Base-by-base conservation (phyloP, 2,797 vertebrate genomes). In the Micropoecilia bifurca region DNA sequence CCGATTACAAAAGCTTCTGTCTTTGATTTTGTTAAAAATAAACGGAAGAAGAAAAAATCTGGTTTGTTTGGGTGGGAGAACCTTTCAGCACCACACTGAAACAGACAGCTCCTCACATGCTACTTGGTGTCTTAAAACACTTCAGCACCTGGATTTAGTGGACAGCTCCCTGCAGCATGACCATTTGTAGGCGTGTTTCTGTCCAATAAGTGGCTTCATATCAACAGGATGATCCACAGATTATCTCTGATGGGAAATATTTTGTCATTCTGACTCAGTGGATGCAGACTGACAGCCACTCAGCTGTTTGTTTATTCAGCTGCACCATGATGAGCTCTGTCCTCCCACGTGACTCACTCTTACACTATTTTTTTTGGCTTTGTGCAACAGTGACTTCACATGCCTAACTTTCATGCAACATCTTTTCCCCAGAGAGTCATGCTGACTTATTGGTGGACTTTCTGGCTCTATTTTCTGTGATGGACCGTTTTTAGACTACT, bases 1-100 rank as follows among this genome's bases (percentile, higher is more conserved):
- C 4, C 45, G 72, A 82, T 3, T 18, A 4, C 12, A 45, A 47
- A 30, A 25, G 3, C 33, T 45, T 43, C 8, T 28, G 13, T 30
- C 12, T 43, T 71, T 83, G 57, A 82, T 43, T 79, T 53, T 36
- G 69, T 33, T 46, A 20, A 50, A 50, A 6, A 50, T 20, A 6
- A 4, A 50, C 20, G 2, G 25, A 57, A 2, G 18, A 1, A 50
- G 20, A 6, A 57, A 57, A 3, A 22, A 28, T n/a, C 63, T 50
- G 25, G 6, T 30, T 78, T 50, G 9, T 43, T 4, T 0, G 20
- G 77, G 68, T 28, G 12, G 18, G 76, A 9, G 16, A 41, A 25
- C 46, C 48, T 71, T 89, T 91, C 87, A 93, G 92, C 84, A 89
- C 82, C 86, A 75, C 76, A 1, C 71, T 9, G 47, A 12, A 50